Conservation (phyloP, 2,113 vertebrate genomes). For the Megaptera novaeangliae region DNA sequence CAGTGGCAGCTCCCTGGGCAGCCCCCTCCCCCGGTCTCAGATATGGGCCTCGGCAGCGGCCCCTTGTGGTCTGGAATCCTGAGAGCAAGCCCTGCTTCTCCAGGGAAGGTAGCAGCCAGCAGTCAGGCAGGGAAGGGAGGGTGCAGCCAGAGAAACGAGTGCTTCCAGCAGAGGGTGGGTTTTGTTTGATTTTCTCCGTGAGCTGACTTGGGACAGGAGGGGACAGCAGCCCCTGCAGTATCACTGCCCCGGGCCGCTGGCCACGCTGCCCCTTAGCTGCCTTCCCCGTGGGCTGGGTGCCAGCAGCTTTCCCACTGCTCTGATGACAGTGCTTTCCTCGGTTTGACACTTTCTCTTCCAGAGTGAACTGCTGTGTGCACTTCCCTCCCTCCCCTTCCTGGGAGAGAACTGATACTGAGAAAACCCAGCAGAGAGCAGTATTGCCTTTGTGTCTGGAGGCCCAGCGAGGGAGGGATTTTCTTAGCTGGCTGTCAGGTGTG, state of each 20-base stretch:
- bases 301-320: neutral
- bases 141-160: neutral
- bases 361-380: neutral
- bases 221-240: neutral
- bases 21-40: neutral
- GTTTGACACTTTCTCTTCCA: neutral
- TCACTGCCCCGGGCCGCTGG: accelerated
- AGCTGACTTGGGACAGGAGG: neutral
- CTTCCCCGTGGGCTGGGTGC: neutral
- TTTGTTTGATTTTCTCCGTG: neutral
- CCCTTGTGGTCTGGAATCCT: neutral
- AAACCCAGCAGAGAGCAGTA: neutral
- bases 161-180: too few species aligned
- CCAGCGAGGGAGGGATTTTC: neutral
- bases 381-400: neutral
- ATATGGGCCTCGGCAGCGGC: too few species aligned
- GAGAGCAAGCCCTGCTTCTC: neutral
- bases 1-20: neutral
- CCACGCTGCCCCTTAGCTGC: neutral
- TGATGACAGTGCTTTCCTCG: neutral
- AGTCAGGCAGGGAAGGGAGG: neutral
- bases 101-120: neutral
- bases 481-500: neutral
- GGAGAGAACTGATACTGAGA: neutral
- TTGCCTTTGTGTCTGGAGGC: neutral